Percentiles rank a stretch among this genome's conserved stretches.
Evolutionary conservation across 2,113 vertebrate genomes (phyloP).

Genomic region (Spilogale gracilis): DNA sequence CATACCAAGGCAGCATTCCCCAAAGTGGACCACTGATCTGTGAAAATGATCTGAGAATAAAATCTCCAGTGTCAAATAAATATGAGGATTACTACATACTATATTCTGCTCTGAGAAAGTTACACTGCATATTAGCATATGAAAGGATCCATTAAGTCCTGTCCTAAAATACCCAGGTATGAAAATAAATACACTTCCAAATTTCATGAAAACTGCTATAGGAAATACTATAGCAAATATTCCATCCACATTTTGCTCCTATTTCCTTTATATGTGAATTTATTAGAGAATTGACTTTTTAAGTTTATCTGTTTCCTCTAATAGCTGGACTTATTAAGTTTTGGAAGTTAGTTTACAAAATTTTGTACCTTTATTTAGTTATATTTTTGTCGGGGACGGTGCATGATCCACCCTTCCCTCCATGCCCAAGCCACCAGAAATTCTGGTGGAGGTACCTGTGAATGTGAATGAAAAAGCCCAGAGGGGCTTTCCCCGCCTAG

Average conservation of each 20-base stretch:
- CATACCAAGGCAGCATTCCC: background rate
- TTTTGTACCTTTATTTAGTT: background rate
- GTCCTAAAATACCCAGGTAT: background rate
- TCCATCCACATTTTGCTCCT: background rate
- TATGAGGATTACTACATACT: background rate
- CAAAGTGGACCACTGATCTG: background rate
- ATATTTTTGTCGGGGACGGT: background rate
- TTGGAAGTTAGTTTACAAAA: background rate
- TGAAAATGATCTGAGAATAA: constrained; percentile 25
- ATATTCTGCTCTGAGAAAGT: background rate
- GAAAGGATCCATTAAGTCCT: background rate
- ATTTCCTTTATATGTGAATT: background rate
- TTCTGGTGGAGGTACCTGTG: no score
- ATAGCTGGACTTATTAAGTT: background rate
- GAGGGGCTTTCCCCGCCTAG: no score
- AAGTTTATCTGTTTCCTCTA: background rate
- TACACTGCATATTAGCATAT: background rate
- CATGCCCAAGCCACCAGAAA: no score
- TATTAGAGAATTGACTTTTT: background rate
- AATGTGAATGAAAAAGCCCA: no score
- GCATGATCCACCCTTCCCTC: no score
- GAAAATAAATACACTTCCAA: background rate
- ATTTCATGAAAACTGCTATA: background rate
- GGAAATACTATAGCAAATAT: background rate
- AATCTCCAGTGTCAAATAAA: background rate